Evolutionary conservation across 2,797 vertebrate species (phyloP).

Genomic region (Pampus argenteus): DNA sequence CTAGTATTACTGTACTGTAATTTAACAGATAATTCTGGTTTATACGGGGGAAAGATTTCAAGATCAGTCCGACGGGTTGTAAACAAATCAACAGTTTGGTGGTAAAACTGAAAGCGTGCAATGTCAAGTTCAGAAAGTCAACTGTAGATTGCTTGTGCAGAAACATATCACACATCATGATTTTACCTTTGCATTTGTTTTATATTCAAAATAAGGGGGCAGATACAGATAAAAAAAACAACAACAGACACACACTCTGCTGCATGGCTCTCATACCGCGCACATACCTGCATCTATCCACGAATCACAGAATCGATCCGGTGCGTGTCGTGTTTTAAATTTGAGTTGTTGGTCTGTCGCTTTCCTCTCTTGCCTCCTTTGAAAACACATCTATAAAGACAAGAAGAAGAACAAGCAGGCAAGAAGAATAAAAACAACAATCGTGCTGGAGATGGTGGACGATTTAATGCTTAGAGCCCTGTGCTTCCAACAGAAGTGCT

Average conservation of each 20-base stretch:
- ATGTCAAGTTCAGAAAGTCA: background rate
- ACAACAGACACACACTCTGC: background rate
- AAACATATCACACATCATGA: no score
- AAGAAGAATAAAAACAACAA: background rate
- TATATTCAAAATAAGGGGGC: background rate
- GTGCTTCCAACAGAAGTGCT: no score
- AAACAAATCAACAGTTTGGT: background rate
- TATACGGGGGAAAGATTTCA: background rate
- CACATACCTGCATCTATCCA: background rate
- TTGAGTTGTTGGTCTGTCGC: background rate
- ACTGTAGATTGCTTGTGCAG: no score
- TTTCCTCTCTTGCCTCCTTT: background rate
- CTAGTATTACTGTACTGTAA: no score
- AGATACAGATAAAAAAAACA: background rate
- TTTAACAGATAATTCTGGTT: no score
- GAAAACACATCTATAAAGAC: background rate
- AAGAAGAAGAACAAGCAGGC: background rate
- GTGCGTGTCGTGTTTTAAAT: no score
- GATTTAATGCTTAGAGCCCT: background rate
- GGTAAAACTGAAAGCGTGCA: conserved; percentile 10
- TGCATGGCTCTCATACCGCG: no score
- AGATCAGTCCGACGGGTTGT: background rate
- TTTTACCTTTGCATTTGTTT: background rate
- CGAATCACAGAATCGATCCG: conserved; percentile 7
- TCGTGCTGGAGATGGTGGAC: background rate